These are phyloP conservation scores for Drosophila lutescens DNA, from an alignment of 2,888 invertebrate species.

Conservation along the genomic window DNA sequence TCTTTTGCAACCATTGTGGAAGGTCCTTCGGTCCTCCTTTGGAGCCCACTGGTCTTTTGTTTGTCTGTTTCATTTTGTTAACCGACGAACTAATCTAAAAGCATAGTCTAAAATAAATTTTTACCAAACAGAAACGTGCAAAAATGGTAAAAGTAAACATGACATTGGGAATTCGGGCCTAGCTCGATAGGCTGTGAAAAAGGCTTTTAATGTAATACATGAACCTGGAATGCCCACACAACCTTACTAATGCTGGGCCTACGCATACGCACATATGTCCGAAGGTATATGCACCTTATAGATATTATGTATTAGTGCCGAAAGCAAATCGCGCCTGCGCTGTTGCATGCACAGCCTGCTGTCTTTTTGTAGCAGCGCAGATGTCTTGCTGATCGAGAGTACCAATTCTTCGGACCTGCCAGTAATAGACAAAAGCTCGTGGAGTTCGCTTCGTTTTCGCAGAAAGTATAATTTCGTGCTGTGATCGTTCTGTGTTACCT, in stretches of 20 bases:
- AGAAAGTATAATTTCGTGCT: constrained; percentile 58
- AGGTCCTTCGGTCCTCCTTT: no score
- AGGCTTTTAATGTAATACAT: not conserved
- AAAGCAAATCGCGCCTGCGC: constrained; percentile 21
- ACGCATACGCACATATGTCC: not conserved
- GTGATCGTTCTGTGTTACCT: constrained; percentile 61
- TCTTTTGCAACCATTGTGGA: no score
- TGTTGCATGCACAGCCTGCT: not conserved
- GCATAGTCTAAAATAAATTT: no score
- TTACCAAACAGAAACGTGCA: no score
- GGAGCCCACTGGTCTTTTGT: no score
- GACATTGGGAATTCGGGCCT: no score
- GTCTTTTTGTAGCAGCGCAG: constrained; percentile 1
- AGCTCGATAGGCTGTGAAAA: not conserved
- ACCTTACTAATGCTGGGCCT: not conserved
- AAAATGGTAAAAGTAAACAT: no score
- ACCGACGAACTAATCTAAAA: no score
- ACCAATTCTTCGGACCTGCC: constrained; percentile 47
- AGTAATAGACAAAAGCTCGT: constrained; percentile 80
- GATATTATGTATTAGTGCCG: not conserved
- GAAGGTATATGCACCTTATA: not conserved
- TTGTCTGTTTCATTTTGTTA: no score
- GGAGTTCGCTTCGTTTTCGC: constrained; percentile 74
- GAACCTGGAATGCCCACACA: not conserved
- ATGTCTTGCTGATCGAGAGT: constrained; percentile 18